These are phyloP conservation scores for Lottia gigantea DNA, from an alignment of 2,888 invertebrate species.

Conservation along the genomic window DNA sequence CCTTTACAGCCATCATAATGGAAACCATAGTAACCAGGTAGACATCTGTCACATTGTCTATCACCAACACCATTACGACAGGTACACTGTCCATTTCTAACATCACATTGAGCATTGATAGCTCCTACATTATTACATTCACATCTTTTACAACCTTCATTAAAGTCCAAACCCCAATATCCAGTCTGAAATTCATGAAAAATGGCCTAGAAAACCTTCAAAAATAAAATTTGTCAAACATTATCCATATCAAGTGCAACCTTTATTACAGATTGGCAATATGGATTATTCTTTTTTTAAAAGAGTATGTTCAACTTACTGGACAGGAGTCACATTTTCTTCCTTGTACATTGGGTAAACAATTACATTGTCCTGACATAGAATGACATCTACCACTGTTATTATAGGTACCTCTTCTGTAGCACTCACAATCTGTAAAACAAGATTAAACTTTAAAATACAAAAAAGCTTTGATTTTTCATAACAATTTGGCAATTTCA, in stretches of 20 bases:
- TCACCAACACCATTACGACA: constrained; percentile 91
- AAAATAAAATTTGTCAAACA: no score
- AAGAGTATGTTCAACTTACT: constrained; percentile 40
- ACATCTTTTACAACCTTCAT: constrained; percentile 75
- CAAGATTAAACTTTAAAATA: constrained; percentile 14
- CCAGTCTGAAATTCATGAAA: constrained; percentile 36
- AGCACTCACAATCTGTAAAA: constrained; percentile 79
- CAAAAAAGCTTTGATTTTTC: not conserved
- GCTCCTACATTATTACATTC: constrained; percentile 82
- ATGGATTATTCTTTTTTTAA: no score
- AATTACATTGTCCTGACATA: constrained; percentile 70
- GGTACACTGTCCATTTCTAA: constrained; percentile 79
- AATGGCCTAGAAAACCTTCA: no score
- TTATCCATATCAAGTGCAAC: no score
- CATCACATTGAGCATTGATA: constrained; percentile 49
- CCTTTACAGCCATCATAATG: constrained; percentile 53
- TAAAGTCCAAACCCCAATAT: constrained; percentile 52
- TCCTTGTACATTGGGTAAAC: constrained; percentile 81
- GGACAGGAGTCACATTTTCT: constrained; percentile 87
- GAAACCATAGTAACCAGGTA: constrained; percentile 75
- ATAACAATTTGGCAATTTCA: constrained; percentile 9
- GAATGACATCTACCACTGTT: constrained; percentile 78
- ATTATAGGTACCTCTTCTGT: constrained; percentile 77
- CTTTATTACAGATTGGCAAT: no score
- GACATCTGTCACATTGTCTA: constrained; percentile 86